Base-by-base conservation (phyloP, 53 echinoderm and acorn worm genomes). In the Hippasteria phrygiana region DNA sequence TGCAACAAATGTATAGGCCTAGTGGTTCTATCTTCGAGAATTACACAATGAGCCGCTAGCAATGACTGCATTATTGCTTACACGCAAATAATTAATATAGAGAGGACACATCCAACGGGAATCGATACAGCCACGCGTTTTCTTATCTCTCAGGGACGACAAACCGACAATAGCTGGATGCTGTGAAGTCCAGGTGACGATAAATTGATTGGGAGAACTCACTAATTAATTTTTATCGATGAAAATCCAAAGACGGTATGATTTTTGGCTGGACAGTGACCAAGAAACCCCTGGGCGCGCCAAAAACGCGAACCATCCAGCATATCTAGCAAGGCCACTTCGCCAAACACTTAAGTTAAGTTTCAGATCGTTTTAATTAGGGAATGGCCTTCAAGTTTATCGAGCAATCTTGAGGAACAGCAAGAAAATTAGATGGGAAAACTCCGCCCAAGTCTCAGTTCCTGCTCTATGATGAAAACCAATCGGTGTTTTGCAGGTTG, bases 181-280 rank as follows among this genome's bases (percentile, higher is more conserved):
- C 27, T n/a, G 62, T 59, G 62, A 66, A 43, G 66, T 46, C 65
- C 34, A 50, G 69, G 85, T 51, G 85, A n/a, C 39, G 46, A 71
- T 27, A 48, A 70, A 85, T 85, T 71, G 85, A 85, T 85, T 71
- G 6, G 14, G 35, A 50, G 33, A 47, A 71, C 53, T 70, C 33
- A 34, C 69, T 85, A 85, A 85, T 85, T 69, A 85, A 69, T 70
- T 85, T 85, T 35, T 85, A 85, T 85, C 18, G 85, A 85, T 47
- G 62, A 56, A 55, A 79, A 39, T 22, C 29, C 20, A 18, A 29
- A 4, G 17, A 35, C 32, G 54, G 55, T 20, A 18, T 34, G 54
- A 37, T 77, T 29, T 77, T 77, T 26, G 18, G 43, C 14, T 28
- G 74, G 31, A 51, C 16, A 51, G 16, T 51, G 51, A 51, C 51